Base-by-base conservation (phyloP, 2,797 vertebrate species). In the Anomalospiza imberbis region DNA sequence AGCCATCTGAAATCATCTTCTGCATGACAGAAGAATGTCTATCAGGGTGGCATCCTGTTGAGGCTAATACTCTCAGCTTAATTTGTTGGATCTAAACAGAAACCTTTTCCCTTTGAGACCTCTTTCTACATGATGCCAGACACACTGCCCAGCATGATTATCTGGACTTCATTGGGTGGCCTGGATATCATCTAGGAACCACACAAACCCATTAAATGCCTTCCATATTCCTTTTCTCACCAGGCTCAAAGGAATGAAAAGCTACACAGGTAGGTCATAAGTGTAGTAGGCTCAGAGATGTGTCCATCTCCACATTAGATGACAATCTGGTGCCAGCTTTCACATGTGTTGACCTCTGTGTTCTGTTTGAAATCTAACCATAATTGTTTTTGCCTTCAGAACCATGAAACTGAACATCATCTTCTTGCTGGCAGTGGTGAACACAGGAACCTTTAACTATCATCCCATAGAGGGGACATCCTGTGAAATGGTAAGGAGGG, bases 401-500 rank as follows among this genome's bases (percentile, higher is more conserved):
- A 97, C 96, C 97, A 99, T 99, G 99, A 98, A 97, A 83, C 57
- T 94, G 71, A 94, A 97, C 96, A 78, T 98, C 90, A 87, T 98
- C 97, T 96, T 99, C 70, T 93, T 99, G 93, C 97, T 98, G 97
- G 96, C 97, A 81, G 78, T 97, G 93, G 91, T 98, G 96, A 97
- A 96, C 71, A 94, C 95, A 65, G 97, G 97, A 78, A 93, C 92
- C 40, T 96, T 97, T 4, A 97, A 97, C 70, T 89, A 97, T 53
- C 97, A 88, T 38, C 97, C 95, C 31, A 51, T 6, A 18, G 97
- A 97, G 55, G 94, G 93, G 50, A 73, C 94, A 15, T 82, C 98
- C 36, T 99, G 99, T 96, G 97, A 97, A 93, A 97, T 97, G 97
- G 99, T 99, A 98, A 99, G 99, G 68, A 5, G 26, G 17, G 24